Evolutionary conservation across 2,888 invertebrate genomes (phyloP).

Genomic region (Linnaemya vulpina): DNA sequence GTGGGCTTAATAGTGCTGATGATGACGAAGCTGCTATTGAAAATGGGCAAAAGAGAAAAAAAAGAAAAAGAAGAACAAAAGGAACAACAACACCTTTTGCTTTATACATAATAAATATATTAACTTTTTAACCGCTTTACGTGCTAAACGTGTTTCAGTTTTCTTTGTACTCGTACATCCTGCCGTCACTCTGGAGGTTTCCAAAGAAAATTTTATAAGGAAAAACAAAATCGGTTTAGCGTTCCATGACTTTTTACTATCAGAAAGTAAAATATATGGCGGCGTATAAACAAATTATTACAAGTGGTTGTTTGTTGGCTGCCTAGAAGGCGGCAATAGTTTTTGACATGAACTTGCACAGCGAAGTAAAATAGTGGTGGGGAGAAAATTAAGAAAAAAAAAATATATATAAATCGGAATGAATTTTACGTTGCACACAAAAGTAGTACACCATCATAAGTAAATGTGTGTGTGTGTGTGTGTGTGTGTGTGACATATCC

Average conservation of each 20-base stretch:
- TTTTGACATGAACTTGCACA: not conserved
- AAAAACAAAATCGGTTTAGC: not conserved
- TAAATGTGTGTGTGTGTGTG: too few relatives aligned
- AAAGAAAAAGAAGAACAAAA: not conserved
- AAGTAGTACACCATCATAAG: too few relatives aligned
- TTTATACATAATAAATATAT: constrained; percentile 47
- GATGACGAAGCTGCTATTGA: constrained; percentile 35
- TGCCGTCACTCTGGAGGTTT: not conserved
- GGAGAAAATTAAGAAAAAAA: not conserved
- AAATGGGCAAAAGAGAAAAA: too few relatives aligned
- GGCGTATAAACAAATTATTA: constrained; percentile 48
- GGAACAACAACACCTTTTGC: constrained; percentile 42
- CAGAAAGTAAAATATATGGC: not conserved
- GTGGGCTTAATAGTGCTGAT: constrained; percentile 39
- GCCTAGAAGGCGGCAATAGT: not conserved
- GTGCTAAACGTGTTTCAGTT: constrained; percentile 42
- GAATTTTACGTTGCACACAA: too few relatives aligned
- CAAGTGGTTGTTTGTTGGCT: constrained; percentile 20
- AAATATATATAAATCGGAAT: too few relatives aligned
- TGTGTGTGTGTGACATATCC: too few relatives aligned
- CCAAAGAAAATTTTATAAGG: not conserved
- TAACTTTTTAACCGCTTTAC: constrained; percentile 55
- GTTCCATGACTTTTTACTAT: constrained; percentile 37
- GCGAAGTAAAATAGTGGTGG: not conserved
- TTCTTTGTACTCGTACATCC: not conserved